These are phyloP conservation scores for Contarinia nasturtii DNA, from an alignment of 1,140 invertebrate species.

Conservation along the genomic window DNA sequence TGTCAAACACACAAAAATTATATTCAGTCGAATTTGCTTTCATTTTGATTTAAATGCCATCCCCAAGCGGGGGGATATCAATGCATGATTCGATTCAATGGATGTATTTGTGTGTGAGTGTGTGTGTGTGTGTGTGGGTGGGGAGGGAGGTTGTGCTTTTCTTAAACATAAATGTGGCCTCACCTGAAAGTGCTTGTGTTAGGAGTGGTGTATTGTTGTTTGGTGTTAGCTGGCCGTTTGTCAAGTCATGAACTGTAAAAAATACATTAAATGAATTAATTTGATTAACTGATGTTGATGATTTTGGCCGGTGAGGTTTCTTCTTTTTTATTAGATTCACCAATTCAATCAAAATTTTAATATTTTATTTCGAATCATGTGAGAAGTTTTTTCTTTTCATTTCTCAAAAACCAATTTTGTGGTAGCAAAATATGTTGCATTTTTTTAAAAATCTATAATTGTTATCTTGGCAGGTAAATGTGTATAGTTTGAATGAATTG, in stretches of 20 bases:
- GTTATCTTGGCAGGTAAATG: too few species aligned
- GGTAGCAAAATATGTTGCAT: neutral
- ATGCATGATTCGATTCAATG: too few species aligned
- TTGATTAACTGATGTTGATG: neutral
- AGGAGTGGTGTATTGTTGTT: constrained; percentile 86
- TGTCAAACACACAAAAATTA: too few species aligned
- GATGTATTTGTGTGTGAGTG: too few species aligned
- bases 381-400: neutral
- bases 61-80: too few species aligned
- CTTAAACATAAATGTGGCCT: constrained; percentile 13
- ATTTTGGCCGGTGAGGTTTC: neutral
- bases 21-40: too few species aligned
- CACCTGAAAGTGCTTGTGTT: constrained; percentile 87
- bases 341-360: neutral
- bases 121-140: too few species aligned
- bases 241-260: constrained; percentile 83
- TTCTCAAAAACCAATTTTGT: neutral
- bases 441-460: neutral
- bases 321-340: too few species aligned
- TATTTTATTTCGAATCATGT: neutral
- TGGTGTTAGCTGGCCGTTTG: constrained; percentile 81
- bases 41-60: too few species aligned
- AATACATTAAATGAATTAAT: constrained; percentile 4
- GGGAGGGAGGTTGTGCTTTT: too few species aligned
- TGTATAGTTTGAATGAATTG: too few species aligned